Base-by-base conservation (phyloP, 2,113 vertebrate species). In the Mugil cephalus region DNA sequence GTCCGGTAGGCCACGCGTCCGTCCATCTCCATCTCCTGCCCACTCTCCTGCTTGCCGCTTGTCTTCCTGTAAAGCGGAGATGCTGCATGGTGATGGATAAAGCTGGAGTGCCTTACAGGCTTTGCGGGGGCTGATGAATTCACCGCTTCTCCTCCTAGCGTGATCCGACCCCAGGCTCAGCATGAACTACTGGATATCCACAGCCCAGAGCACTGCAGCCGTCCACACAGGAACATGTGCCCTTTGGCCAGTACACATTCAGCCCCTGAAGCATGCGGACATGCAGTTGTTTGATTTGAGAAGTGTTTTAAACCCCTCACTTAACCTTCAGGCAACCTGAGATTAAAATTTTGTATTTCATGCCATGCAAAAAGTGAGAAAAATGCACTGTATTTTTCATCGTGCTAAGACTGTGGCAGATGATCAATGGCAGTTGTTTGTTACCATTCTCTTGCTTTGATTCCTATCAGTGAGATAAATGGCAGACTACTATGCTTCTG, bases 111-210 rank as follows among this genome's bases (percentile, higher is more conserved):
- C 63, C 77, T 79, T 30, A 12, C 46, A 72, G 83, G 19, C 77
- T 77, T 69, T 70, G 85, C 17, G 72, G 45, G 76, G 67, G 77
- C 74, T 73, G 82, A 84, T 86, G 74, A 87, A 89, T 79, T 73
- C 79, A 81, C 85, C 78, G 87, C 79, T 86, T 72, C 60, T 78
- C 59, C 72, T 58, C 70, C 30, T 82, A 67, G 70, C 71, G 21
- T 69, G 82, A 82, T 70, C 74, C 43, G 69, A 88, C 75, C 78
- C 35, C 60, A 52, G 79, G 75, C 83, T 67, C 65, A 72, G 64
- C 38, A 51, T 83, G 82, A 82, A 69, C 80, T 53, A 34, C 64
- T 64, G 69, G 68, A 64, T 63, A 80, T 73, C 67, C 30, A 39
- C 60, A 59, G 74, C 84, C 59, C 55, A 79, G 40, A 71, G 71